Evolutionary conservation across 2,888 invertebrate genomes (phyloP), one percentile per base, ranked within the genome.

Genomic region (Rotaria sp.): DNA sequence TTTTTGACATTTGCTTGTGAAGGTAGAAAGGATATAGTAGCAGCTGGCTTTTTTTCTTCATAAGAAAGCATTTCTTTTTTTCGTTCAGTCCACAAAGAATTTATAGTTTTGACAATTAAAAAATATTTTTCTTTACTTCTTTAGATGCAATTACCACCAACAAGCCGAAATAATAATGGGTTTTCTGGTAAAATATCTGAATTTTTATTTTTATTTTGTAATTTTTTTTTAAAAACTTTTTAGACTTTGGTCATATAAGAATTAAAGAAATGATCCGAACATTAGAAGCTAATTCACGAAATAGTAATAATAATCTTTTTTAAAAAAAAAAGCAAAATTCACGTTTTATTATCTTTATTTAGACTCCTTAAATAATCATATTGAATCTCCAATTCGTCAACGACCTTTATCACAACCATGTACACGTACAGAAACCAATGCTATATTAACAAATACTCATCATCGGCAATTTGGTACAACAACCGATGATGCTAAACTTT

Each of bases 201-300:
- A n/a, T 45, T 15, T n/a, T 80, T 26, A 41, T 41, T 41, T 38
- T 2, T 26, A 24, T 0, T 24, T 41, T 8, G 5, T 57, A 24
- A 10, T 7, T 38, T 41, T 1, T 5, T 35, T 35, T 35, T 41
- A 24, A 75, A 10, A 7, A 8, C 5, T 24, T 26, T 75, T 2
- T n/a, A 80, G 80, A 80, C 45, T 80, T 45, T 45, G 80, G 80
- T 26, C 80, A 41, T 45, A 45, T 80, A 26, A 80, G n/a, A 80
- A 80, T 80, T 0, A 80, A 80, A 80, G 80, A 80, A 26, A 80
- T 80, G 80, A 80, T 80, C 45, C 80, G 80, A 13, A 80, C 80
- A 80, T n/a, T 80, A 41, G 80, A 80, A 80, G 80, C 80, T 1
- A 50, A 50, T 50, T 50, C 50, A 18, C 50, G 50, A 18, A 50